Evolutionary conservation across 2,113 vertebrate genomes (phyloP).

Genomic region (Ranitomeya variabilis): DNA sequence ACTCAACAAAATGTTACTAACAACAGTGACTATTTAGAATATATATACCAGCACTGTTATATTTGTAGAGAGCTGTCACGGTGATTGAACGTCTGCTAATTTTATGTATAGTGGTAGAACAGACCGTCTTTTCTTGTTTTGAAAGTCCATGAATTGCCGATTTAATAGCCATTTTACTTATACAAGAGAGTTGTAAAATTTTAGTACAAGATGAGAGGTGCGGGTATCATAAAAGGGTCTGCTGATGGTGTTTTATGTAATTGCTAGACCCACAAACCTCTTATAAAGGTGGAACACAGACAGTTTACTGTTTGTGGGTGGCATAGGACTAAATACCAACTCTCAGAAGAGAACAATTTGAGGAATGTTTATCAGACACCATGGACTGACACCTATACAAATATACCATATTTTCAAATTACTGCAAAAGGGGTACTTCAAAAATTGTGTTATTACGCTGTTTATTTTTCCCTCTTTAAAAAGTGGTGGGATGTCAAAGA

Average conservation of each 20-base stretch:
- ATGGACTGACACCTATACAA: background rate
- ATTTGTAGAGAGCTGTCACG: background rate
- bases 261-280: constrained; percentile 30
- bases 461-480: background rate
- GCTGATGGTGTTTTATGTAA: constrained; percentile 3
- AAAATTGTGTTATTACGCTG: background rate
- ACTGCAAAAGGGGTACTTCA: background rate
- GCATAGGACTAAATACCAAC: background rate
- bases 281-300: constrained; percentile 13
- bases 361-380: constrained; percentile 35
- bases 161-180: background rate
- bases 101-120: constrained; percentile 1
- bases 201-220: constrained; percentile 28
- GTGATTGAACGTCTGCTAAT: constrained; percentile 1
- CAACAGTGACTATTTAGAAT: background rate
- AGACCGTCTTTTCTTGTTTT: background rate
- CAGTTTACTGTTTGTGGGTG: constrained; percentile 11
- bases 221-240: background rate
- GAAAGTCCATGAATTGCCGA: background rate
- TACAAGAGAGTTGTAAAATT: constrained; percentile 25
- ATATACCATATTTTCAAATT: constrained; percentile 14
- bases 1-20: background rate
- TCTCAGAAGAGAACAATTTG: background rate
- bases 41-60: constrained; percentile 4
- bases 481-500: background rate